These are phyloP conservation scores for Premnoplex brunnescens DNA, from an alignment of 2,797 vertebrate species.

Conservation along the genomic window DNA sequence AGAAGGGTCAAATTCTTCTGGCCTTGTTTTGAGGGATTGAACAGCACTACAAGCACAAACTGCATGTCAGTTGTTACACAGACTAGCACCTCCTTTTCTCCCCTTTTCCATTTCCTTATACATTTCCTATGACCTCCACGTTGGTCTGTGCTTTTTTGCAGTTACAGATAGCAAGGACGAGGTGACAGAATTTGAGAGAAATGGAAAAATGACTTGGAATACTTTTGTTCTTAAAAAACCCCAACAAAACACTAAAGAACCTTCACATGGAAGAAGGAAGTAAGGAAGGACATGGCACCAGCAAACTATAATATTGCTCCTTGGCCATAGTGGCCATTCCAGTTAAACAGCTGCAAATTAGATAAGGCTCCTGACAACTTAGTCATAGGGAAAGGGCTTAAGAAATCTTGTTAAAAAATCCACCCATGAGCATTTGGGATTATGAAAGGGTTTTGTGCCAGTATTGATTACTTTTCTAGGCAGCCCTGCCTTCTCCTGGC, in stretches of 20 bases:
- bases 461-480: background rate
- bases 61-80: fast-evolving
- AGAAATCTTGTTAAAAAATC: background rate
- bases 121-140: background rate
- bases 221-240: background rate
- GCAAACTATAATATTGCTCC: background rate
- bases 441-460: background rate
- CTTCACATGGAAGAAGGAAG: background rate
- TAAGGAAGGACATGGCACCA: background rate
- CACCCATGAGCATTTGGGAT: background rate
- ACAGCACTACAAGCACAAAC: background rate
- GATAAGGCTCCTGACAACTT: background rate
- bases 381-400: background rate
- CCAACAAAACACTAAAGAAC: background rate
- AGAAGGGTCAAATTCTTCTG: background rate
- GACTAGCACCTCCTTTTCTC: background rate
- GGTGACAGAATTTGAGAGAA: background rate
- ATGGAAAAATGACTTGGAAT: background rate
- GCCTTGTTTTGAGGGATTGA: background rate
- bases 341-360: background rate
- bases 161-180: background rate
- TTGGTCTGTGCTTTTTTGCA: background rate
- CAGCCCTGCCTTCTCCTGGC: background rate
- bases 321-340: background rate
- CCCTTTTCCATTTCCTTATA: background rate